These are phyloP conservation scores for Otolemur crassicaudatus DNA, from an alignment of 2,797 vertebrate species.

Conservation along the genomic window DNA sequence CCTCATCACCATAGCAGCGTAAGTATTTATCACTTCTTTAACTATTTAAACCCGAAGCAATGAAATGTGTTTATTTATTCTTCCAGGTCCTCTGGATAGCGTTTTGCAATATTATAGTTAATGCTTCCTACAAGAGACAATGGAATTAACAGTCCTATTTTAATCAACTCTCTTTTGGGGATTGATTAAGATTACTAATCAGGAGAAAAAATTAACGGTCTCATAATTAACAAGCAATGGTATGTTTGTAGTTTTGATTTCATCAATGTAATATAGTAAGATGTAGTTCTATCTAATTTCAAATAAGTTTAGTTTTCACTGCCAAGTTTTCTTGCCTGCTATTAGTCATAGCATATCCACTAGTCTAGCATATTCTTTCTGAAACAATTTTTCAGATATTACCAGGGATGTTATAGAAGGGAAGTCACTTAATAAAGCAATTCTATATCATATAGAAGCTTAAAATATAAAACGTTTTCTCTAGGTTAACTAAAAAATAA, in stretches of 20 bases:
- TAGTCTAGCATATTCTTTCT: not conserved
- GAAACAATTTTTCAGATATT: not conserved
- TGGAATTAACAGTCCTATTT: not conserved
- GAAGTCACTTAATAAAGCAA: not conserved
- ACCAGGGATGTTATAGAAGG: not conserved
- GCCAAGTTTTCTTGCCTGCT: not conserved
- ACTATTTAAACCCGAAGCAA: not conserved
- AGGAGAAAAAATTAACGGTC: not conserved
- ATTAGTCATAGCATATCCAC: not conserved
- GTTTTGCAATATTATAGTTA: not conserved
- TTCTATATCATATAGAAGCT: not conserved
- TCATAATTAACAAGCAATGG: not conserved
- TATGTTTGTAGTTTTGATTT: not conserved
- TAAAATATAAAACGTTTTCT: not conserved
- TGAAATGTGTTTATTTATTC: not conserved
- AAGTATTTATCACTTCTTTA: conserved; percentile 79
- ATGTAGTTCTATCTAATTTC: not conserved
- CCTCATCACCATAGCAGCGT: conserved; percentile 93
- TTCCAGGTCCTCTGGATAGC: not conserved
- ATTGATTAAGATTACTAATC: conserved; percentile 21
- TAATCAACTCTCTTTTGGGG: not conserved
- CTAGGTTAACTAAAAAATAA: not conserved
- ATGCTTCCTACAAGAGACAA: not conserved
- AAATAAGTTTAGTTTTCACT: not conserved
- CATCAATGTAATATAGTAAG: not conserved